phyloP scores from a whole-genome alignment of 2,888 invertebrate genomes.

The Hirtodrosophila duncani region DNA sequence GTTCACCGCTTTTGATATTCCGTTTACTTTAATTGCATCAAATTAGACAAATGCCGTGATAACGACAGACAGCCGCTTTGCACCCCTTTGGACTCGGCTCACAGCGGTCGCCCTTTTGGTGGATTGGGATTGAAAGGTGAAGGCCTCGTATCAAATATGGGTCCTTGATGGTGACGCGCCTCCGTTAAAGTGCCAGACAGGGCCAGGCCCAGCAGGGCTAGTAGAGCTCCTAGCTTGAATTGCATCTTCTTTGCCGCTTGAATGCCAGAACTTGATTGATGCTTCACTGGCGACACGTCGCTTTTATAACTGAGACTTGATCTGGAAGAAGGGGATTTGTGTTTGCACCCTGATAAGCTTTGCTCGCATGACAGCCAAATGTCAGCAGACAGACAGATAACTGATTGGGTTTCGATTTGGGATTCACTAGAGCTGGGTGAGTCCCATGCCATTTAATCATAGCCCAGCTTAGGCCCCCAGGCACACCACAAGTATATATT shows the following conservation, averaged over 20 bases:
- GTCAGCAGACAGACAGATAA: conserved; percentile 30
- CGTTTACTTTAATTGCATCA: conserved; percentile 54
- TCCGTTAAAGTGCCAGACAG: conserved; percentile 4
- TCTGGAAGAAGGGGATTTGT: conserved; percentile 16
- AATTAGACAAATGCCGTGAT: conserved; percentile 52
- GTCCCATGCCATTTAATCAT: conserved; percentile 15
- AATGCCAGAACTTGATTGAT: conserved; percentile 46
- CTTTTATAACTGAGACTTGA: conserved; percentile 37
- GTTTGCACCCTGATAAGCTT: conserved; percentile 42
- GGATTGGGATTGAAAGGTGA: conserved; percentile 54
- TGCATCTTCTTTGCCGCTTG: conserved; percentile 44
- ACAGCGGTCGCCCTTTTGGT: conserved; percentile 4
- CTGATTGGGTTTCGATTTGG: conserved; percentile 26
- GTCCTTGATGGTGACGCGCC: conserved; percentile 19
- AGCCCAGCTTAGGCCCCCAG: too few species aligned
- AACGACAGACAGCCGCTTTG: conserved; percentile 24
- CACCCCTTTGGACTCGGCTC: background rate
- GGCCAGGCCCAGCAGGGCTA: conserved; percentile 36
- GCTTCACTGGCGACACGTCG: conserved; percentile 8
- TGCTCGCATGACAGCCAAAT: conserved; percentile 24
- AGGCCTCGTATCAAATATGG: conserved; percentile 34
- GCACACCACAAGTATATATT: too few species aligned
- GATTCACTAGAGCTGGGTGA: conserved; percentile 8
- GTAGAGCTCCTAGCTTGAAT: conserved; percentile 38
- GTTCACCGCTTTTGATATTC: conserved; percentile 41